These are phyloP conservation scores for Scaeva pyrastri DNA, from an alignment of 2,888 invertebrate genomes.

Conservation along the genomic window DNA sequence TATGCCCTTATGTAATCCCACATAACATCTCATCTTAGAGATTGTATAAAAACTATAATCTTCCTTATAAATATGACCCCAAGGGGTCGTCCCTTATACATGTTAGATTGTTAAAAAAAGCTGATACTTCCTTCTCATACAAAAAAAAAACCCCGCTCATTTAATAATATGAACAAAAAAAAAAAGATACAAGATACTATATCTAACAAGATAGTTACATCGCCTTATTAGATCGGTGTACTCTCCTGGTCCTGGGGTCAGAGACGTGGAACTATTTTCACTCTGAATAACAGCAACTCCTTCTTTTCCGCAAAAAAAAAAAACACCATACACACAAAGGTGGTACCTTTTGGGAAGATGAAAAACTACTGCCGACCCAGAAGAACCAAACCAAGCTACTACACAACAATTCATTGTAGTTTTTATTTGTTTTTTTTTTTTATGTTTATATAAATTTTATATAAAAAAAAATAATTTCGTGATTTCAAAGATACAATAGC, in stretches of 20 bases:
- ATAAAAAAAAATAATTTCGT: constrained; percentile 58
- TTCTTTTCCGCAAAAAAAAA: constrained; percentile 37
- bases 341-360: constrained; percentile 44
- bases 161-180: constrained; percentile 4
- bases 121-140: constrained; percentile 38
- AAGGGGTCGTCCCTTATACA: constrained; percentile 51
- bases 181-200: constrained; percentile 10
- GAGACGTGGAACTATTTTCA: constrained; percentile 75
- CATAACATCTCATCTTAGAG: constrained; percentile 65
- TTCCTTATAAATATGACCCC: constrained; percentile 61
- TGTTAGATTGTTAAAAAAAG: constrained; percentile 39
- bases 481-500: constrained; percentile 64
- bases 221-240: constrained; percentile 74
- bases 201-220: constrained; percentile 73
- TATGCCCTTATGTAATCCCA: constrained; percentile 57
- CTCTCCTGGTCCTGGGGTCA: constrained; percentile 65
- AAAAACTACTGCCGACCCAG: constrained; percentile 50
- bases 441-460: constrained; percentile 6
- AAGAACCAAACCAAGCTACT: constrained; percentile 13
- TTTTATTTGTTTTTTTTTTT: constrained; percentile 1
- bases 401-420: constrained; percentile 47
- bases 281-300: constrained; percentile 67
- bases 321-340: background rate
- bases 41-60: constrained; percentile 69
- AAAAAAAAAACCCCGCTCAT: constrained; percentile 23